Base-by-base conservation (phyloP, 2,113 vertebrate genomes). In the Lepidothrix coronata region DNA sequence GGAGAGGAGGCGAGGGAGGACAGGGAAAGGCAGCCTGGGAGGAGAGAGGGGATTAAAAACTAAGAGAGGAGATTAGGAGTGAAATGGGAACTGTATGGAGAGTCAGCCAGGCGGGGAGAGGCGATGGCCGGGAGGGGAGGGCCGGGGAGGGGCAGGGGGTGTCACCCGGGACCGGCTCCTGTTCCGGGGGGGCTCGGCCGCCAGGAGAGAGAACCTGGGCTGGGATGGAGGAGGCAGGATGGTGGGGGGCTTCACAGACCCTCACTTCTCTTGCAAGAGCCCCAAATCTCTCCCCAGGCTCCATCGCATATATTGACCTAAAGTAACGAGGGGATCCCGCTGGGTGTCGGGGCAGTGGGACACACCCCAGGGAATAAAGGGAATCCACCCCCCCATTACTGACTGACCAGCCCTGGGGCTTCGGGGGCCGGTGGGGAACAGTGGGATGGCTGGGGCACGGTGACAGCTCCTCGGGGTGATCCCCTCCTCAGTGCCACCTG, bases 41-140 rank as follows among this genome's bases (percentile, higher is more conserved):
- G 85, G 91, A 89, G 93, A 89, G 88, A 89, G 67, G 91, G 91
- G 96, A 97, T 97, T 97, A 97, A 93, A 85, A 95, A 89, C 90
- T 81, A 91, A 95, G 79, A 91, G 93, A 59, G 91, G 96, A 89
- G 94, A 94, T 97, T 96, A 96, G 89, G 86, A 94, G 83, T 41
- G 92, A 93, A 95, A 96, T 67, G 94, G n/a, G 57, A 95, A 80
- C 94, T 52, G 96, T 59, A 70, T 86, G 91, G 88, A 92, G 91
- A 94, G 93, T 5, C 95, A 96, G 95, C 93, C 93, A 78, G 92
- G 92, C 75, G 63, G 84, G 92, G 93, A 89, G 84, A 91, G 71
- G 87, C 59, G 78, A 39, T 8, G 73, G 89, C 48, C 48, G 11
- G 73, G 67, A 83, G 44, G 89, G 84, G 71, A 52, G 4, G 55